phyloP scores from a whole-genome alignment of 2,888 invertebrate species.

The Stegophylla sp. region DNA sequence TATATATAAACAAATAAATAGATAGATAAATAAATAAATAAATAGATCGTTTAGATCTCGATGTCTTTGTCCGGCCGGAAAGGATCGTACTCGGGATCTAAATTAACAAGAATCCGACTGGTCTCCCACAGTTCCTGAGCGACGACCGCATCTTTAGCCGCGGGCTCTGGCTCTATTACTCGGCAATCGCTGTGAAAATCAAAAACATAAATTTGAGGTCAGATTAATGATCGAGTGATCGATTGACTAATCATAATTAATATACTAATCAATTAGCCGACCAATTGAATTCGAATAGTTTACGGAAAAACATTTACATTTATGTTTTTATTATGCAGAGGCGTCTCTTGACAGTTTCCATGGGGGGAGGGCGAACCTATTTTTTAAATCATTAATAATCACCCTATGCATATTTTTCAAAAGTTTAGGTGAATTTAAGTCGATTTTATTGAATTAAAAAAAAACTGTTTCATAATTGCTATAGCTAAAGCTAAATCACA shows the following conservation, averaged over 20 bases:
- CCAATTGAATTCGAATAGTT: neutral
- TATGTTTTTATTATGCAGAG: too few species aligned
- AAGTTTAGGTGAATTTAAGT: too few species aligned
- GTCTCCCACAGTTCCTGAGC: slow-evolving; percentile 72
- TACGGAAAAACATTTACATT: too few species aligned
- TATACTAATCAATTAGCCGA: neutral
- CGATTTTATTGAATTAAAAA: too few species aligned
- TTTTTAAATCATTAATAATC: too few species aligned
- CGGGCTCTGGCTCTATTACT: slow-evolving; percentile 66
- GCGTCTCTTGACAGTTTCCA: too few species aligned
- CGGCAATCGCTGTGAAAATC: slow-evolving; percentile 71
- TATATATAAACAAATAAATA: too few species aligned
- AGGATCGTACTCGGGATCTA: slow-evolving; percentile 66
- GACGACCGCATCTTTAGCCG: slow-evolving; percentile 68
- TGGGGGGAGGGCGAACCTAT: too few species aligned
- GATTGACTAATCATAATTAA: neutral
- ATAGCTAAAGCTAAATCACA: too few species aligned
- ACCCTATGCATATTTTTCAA: too few species aligned
- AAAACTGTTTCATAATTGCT: too few species aligned
- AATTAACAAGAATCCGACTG: slow-evolving; percentile 68
- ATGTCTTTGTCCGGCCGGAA: slow-evolving; percentile 21
- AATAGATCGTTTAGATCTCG: neutral
- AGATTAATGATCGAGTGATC: neutral
- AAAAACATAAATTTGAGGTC: slow-evolving; percentile 5
- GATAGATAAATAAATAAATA: too few species aligned